Percentiles rank a stretch among this genome's conserved stretches.
phyloP scores from a whole-genome alignment of 1,140 invertebrate species.

The Drepana arcuata region DNA sequence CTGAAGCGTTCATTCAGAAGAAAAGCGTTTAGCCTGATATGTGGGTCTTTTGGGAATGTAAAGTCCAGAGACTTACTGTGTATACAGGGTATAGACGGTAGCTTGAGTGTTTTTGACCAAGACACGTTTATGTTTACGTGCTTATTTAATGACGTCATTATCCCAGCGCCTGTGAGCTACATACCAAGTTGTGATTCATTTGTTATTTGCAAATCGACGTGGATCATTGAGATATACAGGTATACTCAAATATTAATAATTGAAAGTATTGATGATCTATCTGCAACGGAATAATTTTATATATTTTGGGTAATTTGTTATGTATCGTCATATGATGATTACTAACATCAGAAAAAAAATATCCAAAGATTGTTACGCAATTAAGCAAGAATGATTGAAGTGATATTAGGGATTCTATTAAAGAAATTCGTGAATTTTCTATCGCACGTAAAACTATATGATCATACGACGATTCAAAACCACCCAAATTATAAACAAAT shows the following conservation, averaged over 20 bases:
- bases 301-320: too few species aligned
- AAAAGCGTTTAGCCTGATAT: conserved; percentile 78
- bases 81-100: conserved; percentile 89
- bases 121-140: conserved; percentile 86
- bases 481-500: too few species aligned
- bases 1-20: conserved; percentile 79
- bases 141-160: conserved; percentile 80
- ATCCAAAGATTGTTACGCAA: too few species aligned
- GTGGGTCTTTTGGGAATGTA: conserved; percentile 86
- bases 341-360: too few species aligned
- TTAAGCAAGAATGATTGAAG: too few species aligned
- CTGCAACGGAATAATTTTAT: not conserved
- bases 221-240: conserved; percentile 86
- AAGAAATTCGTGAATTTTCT: too few species aligned
- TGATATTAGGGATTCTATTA: too few species aligned
- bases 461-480: too few species aligned
- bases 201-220: conserved; percentile 81
- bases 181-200: conserved; percentile 85
- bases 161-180: conserved; percentile 86
- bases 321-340: too few species aligned
- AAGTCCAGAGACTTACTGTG: conserved; percentile 87
- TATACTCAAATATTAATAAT: conserved; percentile 62
- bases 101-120: conserved; percentile 89
- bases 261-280: too few species aligned
- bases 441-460: too few species aligned